Evolutionary conservation across 2,113 vertebrate species (phyloP).

Genomic region (Xiphorhynchus elegans): DNA sequence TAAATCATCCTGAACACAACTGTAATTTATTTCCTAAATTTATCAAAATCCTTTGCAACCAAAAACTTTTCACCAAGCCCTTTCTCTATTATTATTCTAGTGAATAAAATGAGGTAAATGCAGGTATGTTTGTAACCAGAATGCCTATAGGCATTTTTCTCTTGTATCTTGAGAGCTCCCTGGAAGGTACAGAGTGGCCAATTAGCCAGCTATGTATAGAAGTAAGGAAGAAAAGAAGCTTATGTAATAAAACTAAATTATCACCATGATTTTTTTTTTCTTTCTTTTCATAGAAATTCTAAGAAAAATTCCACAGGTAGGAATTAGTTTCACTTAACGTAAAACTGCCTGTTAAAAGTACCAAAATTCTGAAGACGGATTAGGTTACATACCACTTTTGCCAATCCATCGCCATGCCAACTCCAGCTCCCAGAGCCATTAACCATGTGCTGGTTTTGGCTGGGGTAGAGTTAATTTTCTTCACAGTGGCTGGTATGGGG

Average conservation of each 20-base stretch:
- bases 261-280: background rate
- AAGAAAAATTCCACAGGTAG: background rate
- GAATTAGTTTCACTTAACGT: background rate
- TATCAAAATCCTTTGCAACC: background rate
- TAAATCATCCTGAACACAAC: constrained; percentile 12
- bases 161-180: background rate
- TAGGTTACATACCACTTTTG: background rate
- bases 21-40: constrained; percentile 32
- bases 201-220: background rate
- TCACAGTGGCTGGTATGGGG: background rate
- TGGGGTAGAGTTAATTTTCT: background rate
- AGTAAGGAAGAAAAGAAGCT: background rate
- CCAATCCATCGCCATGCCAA: background rate
- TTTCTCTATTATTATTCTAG: background rate
- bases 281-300: background rate
- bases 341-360: background rate
- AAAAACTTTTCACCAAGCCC: background rate
- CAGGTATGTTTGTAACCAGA: background rate
- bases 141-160: background rate
- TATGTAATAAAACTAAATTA: background rate
- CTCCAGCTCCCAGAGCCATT: background rate
- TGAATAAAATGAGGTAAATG: background rate
- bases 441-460: background rate
- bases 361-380: background rate
- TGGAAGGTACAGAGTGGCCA: background rate